A percentile compares a stretch with the other conserved stretches of the same genome.
Evolutionary conservation across 2,888 invertebrate genomes (phyloP).

Genomic region (Andrena praecox): DNA sequence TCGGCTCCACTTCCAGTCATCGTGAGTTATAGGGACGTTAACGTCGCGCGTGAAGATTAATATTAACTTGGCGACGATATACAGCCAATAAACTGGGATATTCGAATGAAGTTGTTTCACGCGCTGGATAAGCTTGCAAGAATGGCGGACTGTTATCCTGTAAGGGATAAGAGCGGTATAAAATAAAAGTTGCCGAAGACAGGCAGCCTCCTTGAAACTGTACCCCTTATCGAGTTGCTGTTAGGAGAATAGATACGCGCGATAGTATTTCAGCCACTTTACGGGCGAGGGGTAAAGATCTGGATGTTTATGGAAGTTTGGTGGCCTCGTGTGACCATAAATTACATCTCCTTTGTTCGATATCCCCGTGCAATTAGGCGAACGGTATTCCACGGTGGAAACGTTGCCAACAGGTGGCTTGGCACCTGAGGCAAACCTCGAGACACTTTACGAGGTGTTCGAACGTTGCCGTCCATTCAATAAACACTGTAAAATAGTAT

Average conservation of each 20-base stretch:
- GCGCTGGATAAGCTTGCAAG: background rate
- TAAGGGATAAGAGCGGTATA: background rate
- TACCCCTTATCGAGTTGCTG: constrained; percentile 13
- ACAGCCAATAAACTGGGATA: constrained; percentile 6
- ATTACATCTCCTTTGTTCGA: background rate
- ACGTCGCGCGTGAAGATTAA: constrained; percentile 25
- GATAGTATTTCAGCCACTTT: constrained; percentile 4
- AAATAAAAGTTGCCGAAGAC: constrained; percentile 10
- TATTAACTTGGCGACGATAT: constrained; percentile 26
- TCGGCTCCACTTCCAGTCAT: constrained; percentile 26
- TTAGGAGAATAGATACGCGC: background rate
- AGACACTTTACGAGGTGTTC: too few species aligned
- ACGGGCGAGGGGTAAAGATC: background rate
- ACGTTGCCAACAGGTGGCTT: constrained; percentile 3
- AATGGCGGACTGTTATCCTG: constrained; percentile 5
- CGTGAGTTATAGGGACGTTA: constrained; percentile 31
- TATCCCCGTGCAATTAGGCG: background rate
- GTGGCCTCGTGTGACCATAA: background rate
- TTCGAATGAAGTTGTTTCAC: constrained; percentile 13
- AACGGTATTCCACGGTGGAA: background rate
- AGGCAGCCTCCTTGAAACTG: constrained; percentile 10
- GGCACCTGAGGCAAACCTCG: too few species aligned
- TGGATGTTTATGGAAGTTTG: background rate
- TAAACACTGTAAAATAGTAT: too few species aligned
- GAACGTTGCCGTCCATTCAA: too few species aligned